Conservation (phyloP, 2,888 invertebrate genomes). For the Ditula angustiorana region DNA sequence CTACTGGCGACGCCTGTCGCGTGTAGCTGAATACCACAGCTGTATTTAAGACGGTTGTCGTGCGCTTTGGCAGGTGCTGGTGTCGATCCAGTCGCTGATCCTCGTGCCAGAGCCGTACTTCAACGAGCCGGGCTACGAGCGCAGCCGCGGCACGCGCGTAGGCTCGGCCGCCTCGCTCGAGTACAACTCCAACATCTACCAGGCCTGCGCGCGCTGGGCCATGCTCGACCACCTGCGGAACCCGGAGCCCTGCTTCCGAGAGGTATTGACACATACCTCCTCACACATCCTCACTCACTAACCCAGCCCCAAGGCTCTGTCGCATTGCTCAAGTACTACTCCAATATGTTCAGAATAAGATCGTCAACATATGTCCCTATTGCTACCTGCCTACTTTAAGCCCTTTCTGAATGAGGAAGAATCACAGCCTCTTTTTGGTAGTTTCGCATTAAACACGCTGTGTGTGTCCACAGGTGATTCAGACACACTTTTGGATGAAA, state of each 20-base stretch:
- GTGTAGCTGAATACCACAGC: too few relatives aligned
- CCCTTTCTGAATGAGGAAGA: too few relatives aligned
- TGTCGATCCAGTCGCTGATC: constrained; percentile 96
- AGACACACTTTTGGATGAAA: constrained; percentile 97
- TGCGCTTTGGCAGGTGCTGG: constrained; percentile 88
- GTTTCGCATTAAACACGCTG: too few relatives aligned
- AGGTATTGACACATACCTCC: constrained; percentile 80
- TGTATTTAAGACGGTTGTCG: not conserved
- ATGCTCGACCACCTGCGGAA: constrained; percentile 97
- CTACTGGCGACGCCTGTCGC: too few relatives aligned
- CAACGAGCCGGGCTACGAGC: constrained; percentile 97
- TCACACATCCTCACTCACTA: too few relatives aligned
- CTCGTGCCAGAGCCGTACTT: constrained; percentile 97
- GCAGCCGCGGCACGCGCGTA: constrained; percentile 94
- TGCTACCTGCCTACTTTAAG: too few relatives aligned
- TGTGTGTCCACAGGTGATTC: constrained; percentile 88
- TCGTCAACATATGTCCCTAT: too few relatives aligned
- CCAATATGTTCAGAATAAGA: too few relatives aligned
- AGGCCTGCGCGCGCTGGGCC: constrained; percentile 97
- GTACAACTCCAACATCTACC: constrained; percentile 98
- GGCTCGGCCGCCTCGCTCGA: constrained; percentile 96
- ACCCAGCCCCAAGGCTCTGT: too few relatives aligned
- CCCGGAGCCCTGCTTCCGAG: constrained; percentile 96
- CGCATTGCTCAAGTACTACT: too few relatives aligned
- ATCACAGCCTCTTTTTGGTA: too few relatives aligned